Base-by-base conservation (phyloP, 2,797 vertebrate genomes). In the Danio tinwini region DNA sequence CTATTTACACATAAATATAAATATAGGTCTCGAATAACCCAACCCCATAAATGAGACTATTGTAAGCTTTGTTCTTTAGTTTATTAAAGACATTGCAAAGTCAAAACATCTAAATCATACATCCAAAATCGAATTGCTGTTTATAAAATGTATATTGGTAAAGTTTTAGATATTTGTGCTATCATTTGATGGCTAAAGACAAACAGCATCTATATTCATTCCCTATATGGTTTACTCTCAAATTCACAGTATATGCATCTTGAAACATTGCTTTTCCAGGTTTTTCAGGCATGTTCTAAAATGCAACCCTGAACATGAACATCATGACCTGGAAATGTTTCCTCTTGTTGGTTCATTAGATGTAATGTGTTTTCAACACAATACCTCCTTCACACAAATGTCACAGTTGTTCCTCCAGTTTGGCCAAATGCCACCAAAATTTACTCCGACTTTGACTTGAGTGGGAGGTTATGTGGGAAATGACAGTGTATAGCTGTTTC, bases 221-320 rank as follows among this genome's bases (percentile, higher is more conserved):
- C 17, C 44, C 5, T 1, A 40, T 2, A 40, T 2, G 12, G 44
- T 61, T n/a, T 49, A 39, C 16, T 39, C 10, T 69, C 40, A 11
- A 53, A 13, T 13, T 39, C 21, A 62, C 56, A 19, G 45, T 10
- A 62, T 40, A 19, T 6, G n/a, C 10, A 62, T 47, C 14, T 12
- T 17, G n/a, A n/a, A 12, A 55, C 0, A 7, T 44, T 47, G n/a
- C 0, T 56, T 56, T 67, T 56, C 16, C 19, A 37, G 52, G 47
- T 67, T 45, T 56, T 76, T 76, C 62, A 76, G 50, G 50, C 14
- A 45, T 67, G 4, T 75, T 64, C 47, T 52, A 63, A 63, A 75
- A 75, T 44, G 37, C 13, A 17, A 75, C 12, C 1, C 14, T 11
- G 44, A 55, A 55, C 61, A 64, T 64, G 17, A 16, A 49, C 17